Evolutionary conservation across 2,113 vertebrate species (phyloP).

Genomic region (Origma solitaria): DNA sequence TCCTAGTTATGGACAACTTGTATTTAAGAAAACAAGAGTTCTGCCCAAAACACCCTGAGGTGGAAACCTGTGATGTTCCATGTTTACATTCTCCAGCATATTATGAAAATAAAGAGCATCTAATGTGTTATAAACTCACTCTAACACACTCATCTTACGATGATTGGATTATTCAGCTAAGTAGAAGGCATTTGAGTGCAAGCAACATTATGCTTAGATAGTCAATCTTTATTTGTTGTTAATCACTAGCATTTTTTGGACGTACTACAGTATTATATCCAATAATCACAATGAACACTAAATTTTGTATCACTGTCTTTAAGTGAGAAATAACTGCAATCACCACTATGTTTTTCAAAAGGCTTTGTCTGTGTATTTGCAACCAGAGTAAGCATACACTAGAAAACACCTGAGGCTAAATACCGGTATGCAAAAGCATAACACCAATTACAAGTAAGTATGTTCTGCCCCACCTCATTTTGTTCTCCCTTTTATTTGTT

Average conservation of each 20-base stretch:
- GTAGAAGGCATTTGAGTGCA: neutral
- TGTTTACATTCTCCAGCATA: neutral
- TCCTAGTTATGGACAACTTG: neutral
- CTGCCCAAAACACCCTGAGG: neutral
- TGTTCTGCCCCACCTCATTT: neutral
- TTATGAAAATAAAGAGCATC: neutral
- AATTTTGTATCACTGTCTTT: neutral
- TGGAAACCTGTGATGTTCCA: neutral
- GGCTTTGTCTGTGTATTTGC: neutral
- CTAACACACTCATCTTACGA: neutral
- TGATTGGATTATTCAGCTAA: neutral
- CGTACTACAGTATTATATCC: neutral
- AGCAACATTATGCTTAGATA: neutral
- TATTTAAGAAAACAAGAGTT: neutral
- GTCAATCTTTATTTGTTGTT: neutral
- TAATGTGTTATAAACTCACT: neutral
- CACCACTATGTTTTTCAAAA: neutral
- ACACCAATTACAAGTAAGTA: neutral
- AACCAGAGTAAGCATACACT: neutral
- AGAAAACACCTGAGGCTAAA: neutral
- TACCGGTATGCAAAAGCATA: neutral
- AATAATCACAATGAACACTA: neutral
- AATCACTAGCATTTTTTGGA: neutral
- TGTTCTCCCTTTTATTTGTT: neutral
- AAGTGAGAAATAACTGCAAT: neutral